Evolutionary conservation across 1,140 invertebrate genomes (phyloP).

Genomic region (Drosophila melanica): DNA sequence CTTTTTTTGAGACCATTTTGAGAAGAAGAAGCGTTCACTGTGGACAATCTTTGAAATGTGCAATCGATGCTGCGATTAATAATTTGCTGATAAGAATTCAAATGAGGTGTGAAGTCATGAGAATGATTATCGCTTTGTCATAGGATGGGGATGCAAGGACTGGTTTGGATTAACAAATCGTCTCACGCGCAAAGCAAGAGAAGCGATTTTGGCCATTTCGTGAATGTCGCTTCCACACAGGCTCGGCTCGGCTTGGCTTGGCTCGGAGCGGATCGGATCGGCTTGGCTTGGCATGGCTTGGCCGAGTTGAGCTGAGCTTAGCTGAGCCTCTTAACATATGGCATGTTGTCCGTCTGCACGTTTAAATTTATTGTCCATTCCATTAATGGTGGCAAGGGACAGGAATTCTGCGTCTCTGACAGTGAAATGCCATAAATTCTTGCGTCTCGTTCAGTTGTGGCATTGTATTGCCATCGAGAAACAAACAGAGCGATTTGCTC

Average conservation of each 20-base stretch:
- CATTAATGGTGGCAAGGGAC: slow-evolving; percentile 81
- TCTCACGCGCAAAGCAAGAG: slow-evolving; percentile 65
- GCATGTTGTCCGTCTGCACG: slow-evolving; percentile 79
- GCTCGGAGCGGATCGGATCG: background rate
- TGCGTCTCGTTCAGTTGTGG: slow-evolving; percentile 73
- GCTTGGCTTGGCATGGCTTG: background rate
- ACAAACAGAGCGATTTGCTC: slow-evolving; percentile 70
- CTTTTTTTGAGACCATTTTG: too few species aligned
- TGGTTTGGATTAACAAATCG: slow-evolving; percentile 67
- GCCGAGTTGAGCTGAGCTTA: too few species aligned
- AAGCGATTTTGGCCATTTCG: slow-evolving; percentile 70
- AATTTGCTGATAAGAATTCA: slow-evolving; percentile 20
- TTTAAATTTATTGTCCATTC: slow-evolving; percentile 82
- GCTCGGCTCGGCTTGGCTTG: slow-evolving; percentile 2
- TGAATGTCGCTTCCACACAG: slow-evolving; percentile 60
- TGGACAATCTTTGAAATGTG: background rate
- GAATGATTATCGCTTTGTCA: slow-evolving; percentile 70
- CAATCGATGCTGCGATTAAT: slow-evolving; percentile 18
- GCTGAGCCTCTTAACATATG: slow-evolving; percentile 68
- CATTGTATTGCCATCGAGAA: slow-evolving; percentile 71
- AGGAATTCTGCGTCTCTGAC: slow-evolving; percentile 80
- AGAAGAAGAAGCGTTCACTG: too few species aligned
- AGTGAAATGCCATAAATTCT: slow-evolving; percentile 82
- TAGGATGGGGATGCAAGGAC: slow-evolving; percentile 28
- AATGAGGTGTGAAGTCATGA: slow-evolving; percentile 41